phyloP scores from a whole-genome alignment of 2,888 invertebrate genomes.

The Electrophaes corylata region DNA sequence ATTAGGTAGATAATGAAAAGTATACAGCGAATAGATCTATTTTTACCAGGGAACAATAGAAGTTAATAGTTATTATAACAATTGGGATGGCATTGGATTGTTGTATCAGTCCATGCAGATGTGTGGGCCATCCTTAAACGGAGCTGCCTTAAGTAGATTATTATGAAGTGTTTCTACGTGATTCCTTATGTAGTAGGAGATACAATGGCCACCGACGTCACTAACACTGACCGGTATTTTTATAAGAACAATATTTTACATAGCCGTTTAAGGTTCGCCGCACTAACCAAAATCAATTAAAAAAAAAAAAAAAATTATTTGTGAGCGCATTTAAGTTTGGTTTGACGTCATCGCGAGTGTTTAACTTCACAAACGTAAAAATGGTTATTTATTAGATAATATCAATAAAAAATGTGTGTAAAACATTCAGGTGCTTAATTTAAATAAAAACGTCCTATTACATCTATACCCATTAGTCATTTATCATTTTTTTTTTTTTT shows the following conservation, averaged over 20 bases:
- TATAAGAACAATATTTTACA: conserved; percentile 24
- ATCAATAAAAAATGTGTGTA: too few relatives aligned
- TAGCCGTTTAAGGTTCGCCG: conserved; percentile 14
- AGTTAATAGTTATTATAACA: conserved; percentile 34
- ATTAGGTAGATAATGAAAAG: conserved; percentile 12
- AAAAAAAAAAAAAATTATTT: too few relatives aligned
- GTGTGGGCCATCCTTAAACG: conserved; percentile 35
- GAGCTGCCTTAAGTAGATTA: conserved; percentile 40
- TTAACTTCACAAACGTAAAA: not conserved
- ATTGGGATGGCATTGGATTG: conserved; percentile 25
- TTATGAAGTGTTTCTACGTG: conserved; percentile 23
- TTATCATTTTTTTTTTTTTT: too few relatives aligned
- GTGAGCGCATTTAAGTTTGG: not conserved
- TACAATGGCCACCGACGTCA: conserved; percentile 48
- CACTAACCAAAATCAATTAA: conserved; percentile 4
- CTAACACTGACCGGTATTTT: conserved; percentile 39
- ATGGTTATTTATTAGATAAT: not conserved
- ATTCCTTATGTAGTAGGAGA: conserved; percentile 35
- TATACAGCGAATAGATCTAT: conserved; percentile 27
- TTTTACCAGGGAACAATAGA: conserved; percentile 38
- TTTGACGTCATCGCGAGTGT: conserved; percentile 19
- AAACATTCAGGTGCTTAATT: too few relatives aligned
- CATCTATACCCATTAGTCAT: too few relatives aligned
- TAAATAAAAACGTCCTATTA: too few relatives aligned
- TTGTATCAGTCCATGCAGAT: conserved; percentile 30